Percentiles rank a stretch among this genome's conserved stretches.
phyloP scores from a whole-genome alignment of 2,113 vertebrate species.

The Capreolus pygargus region DNA sequence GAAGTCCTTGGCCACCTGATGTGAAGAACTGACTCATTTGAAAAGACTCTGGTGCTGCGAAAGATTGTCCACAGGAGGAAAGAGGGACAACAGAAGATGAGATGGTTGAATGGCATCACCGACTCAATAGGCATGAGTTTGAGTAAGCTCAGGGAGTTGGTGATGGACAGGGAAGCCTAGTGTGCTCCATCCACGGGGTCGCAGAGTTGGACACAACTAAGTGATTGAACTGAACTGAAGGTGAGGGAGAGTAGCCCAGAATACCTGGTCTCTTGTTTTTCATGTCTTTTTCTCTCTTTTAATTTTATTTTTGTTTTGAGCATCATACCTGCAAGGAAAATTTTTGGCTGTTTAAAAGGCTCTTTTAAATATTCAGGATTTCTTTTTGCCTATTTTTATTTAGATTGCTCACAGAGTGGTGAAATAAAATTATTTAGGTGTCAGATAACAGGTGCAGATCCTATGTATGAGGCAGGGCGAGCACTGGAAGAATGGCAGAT shows the following conservation, averaged over 20 bases:
- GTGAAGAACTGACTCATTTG: not conserved
- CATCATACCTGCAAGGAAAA: not conserved
- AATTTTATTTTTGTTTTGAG: not conserved
- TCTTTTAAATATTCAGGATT: not conserved
- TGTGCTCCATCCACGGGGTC: fast-evolving
- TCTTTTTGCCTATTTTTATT: not conserved
- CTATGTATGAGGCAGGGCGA: too few relatives aligned
- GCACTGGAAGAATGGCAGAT: not conserved
- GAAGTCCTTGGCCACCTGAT: not conserved
- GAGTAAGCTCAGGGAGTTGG: not conserved
- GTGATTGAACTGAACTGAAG: not conserved
- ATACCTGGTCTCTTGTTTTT: not conserved
- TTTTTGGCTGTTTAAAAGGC: not conserved
- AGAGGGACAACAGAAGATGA: not conserved
- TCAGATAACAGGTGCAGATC: not conserved
- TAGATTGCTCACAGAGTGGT: not conserved
- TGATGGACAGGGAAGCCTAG: not conserved
- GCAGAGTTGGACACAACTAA: not conserved
- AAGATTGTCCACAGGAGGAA: not conserved
- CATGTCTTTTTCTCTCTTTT: not conserved
- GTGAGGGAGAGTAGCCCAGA: not conserved
- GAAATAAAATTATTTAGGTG: not conserved
- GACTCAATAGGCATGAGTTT: not conserved
- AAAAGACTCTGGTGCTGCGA: not conserved
- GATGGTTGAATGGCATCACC: not conserved